These are phyloP conservation scores for Phoebastria nigripes DNA, from an alignment of 2,797 vertebrate species.

Conservation along the genomic window DNA sequence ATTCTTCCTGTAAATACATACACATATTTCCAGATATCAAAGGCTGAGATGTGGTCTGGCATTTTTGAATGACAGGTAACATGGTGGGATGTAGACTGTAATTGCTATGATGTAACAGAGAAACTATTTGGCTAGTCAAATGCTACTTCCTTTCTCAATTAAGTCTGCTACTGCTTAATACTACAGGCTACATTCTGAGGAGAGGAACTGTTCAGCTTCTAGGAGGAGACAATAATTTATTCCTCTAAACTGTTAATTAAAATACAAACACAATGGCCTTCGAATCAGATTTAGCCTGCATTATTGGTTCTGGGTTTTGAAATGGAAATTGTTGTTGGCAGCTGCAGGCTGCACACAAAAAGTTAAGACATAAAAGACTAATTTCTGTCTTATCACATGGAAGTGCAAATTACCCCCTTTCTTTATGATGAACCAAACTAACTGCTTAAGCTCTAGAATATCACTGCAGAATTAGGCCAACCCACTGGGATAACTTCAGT, in stretches of 20 bases:
- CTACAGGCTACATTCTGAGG: neutral
- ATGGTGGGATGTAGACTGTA: neutral
- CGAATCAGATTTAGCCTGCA: neutral
- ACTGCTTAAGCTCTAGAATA: neutral
- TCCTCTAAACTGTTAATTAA: conserved; percentile 25
- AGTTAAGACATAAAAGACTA: conserved; percentile 5
- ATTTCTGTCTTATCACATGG: conserved; percentile 27
- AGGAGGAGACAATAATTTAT: neutral
- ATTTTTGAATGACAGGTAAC: conserved; percentile 2
- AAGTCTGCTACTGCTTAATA: neutral
- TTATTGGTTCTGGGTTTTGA: conserved; percentile 47
- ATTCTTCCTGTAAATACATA: neutral
- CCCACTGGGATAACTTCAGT: neutral
- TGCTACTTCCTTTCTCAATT: conserved; percentile 15
- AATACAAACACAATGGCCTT: neutral
- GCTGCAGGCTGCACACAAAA: conserved; percentile 22
- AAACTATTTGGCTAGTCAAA: neutral
- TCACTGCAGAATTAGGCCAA: neutral
- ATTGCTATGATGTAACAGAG: neutral
- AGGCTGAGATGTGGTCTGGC: neutral
- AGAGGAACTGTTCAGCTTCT: neutral
- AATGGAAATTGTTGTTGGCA: conserved; percentile 38
- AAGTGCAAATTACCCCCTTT: conserved; percentile 7
- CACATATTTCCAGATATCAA: neutral
- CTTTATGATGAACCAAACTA: neutral